phyloP scores from a whole-genome alignment of 2,888 invertebrate genomes.

The Nymphalis polychloros region DNA sequence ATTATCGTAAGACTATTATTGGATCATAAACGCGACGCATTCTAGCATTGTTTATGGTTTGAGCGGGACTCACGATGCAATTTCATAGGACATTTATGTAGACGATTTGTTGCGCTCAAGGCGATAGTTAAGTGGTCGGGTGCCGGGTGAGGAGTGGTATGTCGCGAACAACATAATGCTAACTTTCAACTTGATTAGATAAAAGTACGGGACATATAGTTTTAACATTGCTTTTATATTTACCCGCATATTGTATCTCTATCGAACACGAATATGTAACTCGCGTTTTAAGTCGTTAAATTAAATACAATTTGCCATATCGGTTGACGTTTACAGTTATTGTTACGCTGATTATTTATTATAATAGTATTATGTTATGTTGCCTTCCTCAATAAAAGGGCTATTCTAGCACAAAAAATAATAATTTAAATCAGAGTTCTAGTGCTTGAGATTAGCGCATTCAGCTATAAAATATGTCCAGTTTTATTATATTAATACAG shows the following conservation, averaged over 20 bases:
- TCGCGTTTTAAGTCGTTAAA: too few species aligned
- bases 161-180: conserved; percentile 48
- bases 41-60: conserved; percentile 66
- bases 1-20: conserved; percentile 65
- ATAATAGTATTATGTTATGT: too few species aligned
- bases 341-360: too few species aligned
- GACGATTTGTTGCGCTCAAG: conserved; percentile 65
- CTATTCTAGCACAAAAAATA: too few species aligned
- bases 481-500: too few species aligned
- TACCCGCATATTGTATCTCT: neutral
- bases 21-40: conserved; percentile 71
- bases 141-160: conserved; percentile 53
- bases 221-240: neutral
- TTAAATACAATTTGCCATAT: too few species aligned
- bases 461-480: too few species aligned
- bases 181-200: conserved; percentile 10
- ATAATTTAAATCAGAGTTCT: too few species aligned
- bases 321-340: too few species aligned
- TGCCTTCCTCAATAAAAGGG: too few species aligned
- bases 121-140: conserved; percentile 60
- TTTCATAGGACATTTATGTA: conserved; percentile 70
- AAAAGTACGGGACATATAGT: conserved; percentile 1
- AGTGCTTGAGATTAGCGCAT: too few species aligned
- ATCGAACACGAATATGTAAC: neutral
- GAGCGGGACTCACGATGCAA: conserved; percentile 76